Percentiles rank a stretch among this genome's conserved stretches.
phyloP scores from a whole-genome alignment of 1,140 invertebrate species.

The Eufriesea mexicana region DNA sequence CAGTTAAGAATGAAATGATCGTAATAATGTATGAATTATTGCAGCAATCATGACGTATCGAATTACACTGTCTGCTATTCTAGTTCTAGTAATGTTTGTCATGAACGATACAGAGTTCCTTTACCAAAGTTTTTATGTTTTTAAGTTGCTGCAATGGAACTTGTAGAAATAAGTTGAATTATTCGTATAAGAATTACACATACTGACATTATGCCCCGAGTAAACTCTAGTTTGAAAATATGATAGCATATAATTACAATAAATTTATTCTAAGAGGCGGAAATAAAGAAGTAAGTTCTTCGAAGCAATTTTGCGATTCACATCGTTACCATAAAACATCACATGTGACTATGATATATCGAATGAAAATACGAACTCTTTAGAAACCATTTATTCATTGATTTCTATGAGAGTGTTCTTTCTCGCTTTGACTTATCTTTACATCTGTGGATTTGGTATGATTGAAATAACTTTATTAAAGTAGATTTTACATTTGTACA shows the following conservation, averaged over 20 bases:
- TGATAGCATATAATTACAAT: neutral
- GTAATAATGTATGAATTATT: slow-evolving; percentile 32
- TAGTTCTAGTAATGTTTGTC: slow-evolving; percentile 34
- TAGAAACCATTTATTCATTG: neutral
- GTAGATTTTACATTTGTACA: slow-evolving; percentile 73
- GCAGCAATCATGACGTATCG: slow-evolving; percentile 15
- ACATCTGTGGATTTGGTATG: slow-evolving; percentile 29
- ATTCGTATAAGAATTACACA: neutral
- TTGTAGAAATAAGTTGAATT: slow-evolving; percentile 27
- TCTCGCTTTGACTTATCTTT: slow-evolving; percentile 40
- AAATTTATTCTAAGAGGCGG: neutral
- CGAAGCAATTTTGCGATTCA: slow-evolving; percentile 15
- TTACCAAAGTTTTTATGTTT: slow-evolving; percentile 51
- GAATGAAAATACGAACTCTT: slow-evolving; percentile 24
- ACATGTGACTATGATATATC: neutral
- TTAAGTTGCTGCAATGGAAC: slow-evolving; percentile 35
- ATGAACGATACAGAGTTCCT: slow-evolving; percentile 46
- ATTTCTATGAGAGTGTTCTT: slow-evolving; percentile 17
- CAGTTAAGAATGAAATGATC: slow-evolving; percentile 1
- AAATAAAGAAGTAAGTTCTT: slow-evolving; percentile 24
- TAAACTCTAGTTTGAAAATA: neutral
- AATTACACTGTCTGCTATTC: slow-evolving; percentile 27
- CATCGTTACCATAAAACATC: neutral
- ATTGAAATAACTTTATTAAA: slow-evolving; percentile 86
- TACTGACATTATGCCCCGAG: neutral